Evolutionary conservation across 1,140 invertebrate species (phyloP).

Genomic region (Drosophila ironensis): DNA sequence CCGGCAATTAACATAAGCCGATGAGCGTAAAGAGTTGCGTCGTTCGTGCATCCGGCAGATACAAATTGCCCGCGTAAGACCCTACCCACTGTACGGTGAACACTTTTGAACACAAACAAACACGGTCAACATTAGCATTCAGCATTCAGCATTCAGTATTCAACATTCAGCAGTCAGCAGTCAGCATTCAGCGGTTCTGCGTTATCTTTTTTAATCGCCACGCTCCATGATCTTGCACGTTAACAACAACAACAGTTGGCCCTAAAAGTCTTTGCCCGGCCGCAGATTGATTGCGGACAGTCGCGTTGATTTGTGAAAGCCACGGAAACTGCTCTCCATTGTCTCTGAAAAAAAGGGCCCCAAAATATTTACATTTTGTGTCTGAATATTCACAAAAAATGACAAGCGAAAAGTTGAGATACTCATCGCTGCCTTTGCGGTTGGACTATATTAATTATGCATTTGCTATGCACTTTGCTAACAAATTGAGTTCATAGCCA

Average conservation of each 20-base stretch:
- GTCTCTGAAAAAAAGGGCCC: no score
- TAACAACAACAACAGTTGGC: constrained; percentile 29
- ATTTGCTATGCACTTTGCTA: no score
- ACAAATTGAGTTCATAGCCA: no score
- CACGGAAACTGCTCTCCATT: no score
- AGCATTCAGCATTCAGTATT: no score
- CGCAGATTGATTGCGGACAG: constrained; percentile 22
- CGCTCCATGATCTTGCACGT: constrained; percentile 66
- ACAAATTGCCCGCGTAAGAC: constrained; percentile 23
- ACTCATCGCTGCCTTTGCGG: no score
- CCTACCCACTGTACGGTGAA: background rate
- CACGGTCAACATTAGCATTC: constrained; percentile 18
- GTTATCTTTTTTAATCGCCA: constrained; percentile 58
- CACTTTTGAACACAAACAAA: background rate
- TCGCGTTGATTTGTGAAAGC: constrained; percentile 12
- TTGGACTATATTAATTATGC: no score
- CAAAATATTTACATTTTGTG: no score
- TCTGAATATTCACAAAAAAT: no score
- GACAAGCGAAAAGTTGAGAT: no score
- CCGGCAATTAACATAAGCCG: constrained; percentile 55
- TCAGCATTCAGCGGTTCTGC: constrained; percentile 34
- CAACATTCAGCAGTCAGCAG: no score
- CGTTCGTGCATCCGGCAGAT: constrained; percentile 45
- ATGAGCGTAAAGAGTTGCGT: constrained; percentile 30
- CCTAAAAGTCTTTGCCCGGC: constrained; percentile 37